Percentiles rank a stretch among this genome's conserved stretches.
These are phyloP conservation scores for Yponomeuta cagnagella DNA, from an alignment of 2,888 invertebrate species.

Conservation along the genomic window DNA sequence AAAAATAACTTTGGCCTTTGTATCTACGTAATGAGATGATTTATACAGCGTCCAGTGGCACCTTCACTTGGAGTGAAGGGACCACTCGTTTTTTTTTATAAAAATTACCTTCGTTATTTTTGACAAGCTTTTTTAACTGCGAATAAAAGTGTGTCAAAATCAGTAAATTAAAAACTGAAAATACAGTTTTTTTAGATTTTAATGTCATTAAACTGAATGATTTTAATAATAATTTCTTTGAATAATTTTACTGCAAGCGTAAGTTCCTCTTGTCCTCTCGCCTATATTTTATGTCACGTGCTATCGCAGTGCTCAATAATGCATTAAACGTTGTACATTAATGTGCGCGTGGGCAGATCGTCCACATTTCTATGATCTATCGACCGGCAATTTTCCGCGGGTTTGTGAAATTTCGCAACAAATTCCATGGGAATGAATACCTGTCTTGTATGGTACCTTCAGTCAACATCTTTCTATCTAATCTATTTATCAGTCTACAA, in stretches of 20 bases:
- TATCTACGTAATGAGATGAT: too few relatives aligned
- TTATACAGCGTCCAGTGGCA: too few relatives aligned
- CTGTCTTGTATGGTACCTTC: conserved; percentile 30
- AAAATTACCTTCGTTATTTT: too few relatives aligned
- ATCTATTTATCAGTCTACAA: too few relatives aligned
- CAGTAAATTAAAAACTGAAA: not conserved
- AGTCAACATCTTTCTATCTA: conserved; percentile 16
- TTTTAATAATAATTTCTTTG: not conserved
- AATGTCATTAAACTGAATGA: not conserved
- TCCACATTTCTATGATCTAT: conserved; percentile 73
- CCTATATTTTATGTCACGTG: conserved; percentile 16
- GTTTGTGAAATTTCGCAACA: conserved; percentile 65
- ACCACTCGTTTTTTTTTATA: too few relatives aligned
- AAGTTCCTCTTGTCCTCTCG: not conserved
- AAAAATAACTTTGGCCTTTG: too few relatives aligned
- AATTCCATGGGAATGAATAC: conserved; percentile 67
- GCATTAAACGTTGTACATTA: conserved; percentile 53
- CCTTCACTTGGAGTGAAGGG: too few relatives aligned
- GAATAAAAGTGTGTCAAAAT: too few relatives aligned
- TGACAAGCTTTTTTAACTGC: too few relatives aligned
- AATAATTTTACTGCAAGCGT: not conserved
- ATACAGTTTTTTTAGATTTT: too few relatives aligned
- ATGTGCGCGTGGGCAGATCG: conserved; percentile 62
- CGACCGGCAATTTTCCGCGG: conserved; percentile 44
- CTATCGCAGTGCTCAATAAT: conserved; percentile 24